A percentile compares a stretch with the other conserved stretches of the same genome.
Evolutionary conservation across 2,888 invertebrate species (phyloP).

Genomic region (Cantharis rustica): DNA sequence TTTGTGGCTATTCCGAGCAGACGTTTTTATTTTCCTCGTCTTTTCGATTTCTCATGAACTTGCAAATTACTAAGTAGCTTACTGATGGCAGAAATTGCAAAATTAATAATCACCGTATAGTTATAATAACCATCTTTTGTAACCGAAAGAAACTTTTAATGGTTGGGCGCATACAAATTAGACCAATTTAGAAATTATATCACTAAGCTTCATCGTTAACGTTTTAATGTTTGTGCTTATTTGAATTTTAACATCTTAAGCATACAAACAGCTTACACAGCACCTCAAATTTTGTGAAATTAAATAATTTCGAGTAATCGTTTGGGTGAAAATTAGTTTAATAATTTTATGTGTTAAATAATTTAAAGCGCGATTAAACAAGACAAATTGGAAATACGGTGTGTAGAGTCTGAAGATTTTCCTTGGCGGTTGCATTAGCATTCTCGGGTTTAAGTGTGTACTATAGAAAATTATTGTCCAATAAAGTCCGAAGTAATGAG

Average conservation of each 20-base stretch:
- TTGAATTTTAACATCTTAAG: slow-evolving; percentile 27
- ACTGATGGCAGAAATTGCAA: background rate
- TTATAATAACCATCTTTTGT: background rate
- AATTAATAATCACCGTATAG: background rate
- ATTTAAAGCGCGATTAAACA: background rate
- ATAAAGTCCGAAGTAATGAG: slow-evolving; percentile 38
- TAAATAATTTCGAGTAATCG: slow-evolving; percentile 15
- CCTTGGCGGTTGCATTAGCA: slow-evolving; percentile 28
- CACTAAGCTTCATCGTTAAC: slow-evolving; percentile 7
- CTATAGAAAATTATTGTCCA: slow-evolving; percentile 35
- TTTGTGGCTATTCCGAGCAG: no score
- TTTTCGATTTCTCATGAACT: background rate
- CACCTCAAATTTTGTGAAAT: slow-evolving; percentile 25
- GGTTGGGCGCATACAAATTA: background rate
- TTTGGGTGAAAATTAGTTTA: background rate
- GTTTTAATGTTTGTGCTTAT: slow-evolving; percentile 21
- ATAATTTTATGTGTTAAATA: background rate
- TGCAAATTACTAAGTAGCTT: background rate
- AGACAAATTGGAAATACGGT: background rate
- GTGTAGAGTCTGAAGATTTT: slow-evolving; percentile 22
- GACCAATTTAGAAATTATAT: slow-evolving; percentile 2
- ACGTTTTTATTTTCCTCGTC: background rate
- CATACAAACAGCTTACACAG: slow-evolving; percentile 25
- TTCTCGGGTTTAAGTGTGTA: slow-evolving; percentile 18
- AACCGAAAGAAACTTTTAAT: background rate